A percentile compares a stretch with the other conserved stretches of the same genome.
Evolutionary conservation across 1,140 invertebrate genomes (phyloP).

Genomic region (Heterodera carotae): DNA sequence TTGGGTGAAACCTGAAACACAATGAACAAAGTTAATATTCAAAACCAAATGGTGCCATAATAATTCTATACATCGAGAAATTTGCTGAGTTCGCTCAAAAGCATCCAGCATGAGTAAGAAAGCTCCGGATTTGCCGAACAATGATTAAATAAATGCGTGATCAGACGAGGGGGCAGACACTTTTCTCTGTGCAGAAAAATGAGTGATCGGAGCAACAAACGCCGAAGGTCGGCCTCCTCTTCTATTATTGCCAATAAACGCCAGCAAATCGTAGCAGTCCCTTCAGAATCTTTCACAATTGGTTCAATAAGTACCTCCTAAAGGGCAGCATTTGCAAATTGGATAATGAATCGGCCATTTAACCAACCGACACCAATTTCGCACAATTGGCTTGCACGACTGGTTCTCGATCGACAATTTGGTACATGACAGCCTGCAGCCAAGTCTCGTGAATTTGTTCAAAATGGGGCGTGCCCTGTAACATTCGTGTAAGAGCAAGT

Average conservation of each 20-base stretch:
- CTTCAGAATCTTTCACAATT: conserved; percentile 21
- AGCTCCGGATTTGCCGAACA: conserved; percentile 21
- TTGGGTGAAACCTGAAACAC: background rate
- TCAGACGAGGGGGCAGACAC: conserved; percentile 22
- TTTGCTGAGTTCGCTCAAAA: conserved; percentile 41
- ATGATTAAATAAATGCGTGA: conserved; percentile 24
- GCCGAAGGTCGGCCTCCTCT: conserved; percentile 35
- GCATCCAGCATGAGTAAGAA: conserved; percentile 49
- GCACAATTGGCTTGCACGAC: conserved; percentile 37
- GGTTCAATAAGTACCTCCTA: conserved; percentile 38
- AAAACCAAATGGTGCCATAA: conserved; percentile 8
- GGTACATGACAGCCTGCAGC: conserved; percentile 43
- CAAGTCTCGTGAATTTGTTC: conserved; percentile 39
- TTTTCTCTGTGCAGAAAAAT: conserved; percentile 25
- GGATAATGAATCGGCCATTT: conserved; percentile 17
- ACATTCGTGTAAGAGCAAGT: conserved; percentile 39
- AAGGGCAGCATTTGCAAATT: background rate
- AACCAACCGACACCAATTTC: conserved; percentile 42
- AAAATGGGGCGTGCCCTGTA: background rate
- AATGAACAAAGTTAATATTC: background rate
- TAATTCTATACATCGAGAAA: conserved; percentile 33
- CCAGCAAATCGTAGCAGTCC: conserved; percentile 15
- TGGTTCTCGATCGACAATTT: conserved; percentile 43
- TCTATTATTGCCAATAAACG: conserved; percentile 31
- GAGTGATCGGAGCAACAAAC: conserved; percentile 30